Evolutionary conservation across 1,140 invertebrate species (phyloP).

Genomic region (Neomicropteryx cornuta): DNA sequence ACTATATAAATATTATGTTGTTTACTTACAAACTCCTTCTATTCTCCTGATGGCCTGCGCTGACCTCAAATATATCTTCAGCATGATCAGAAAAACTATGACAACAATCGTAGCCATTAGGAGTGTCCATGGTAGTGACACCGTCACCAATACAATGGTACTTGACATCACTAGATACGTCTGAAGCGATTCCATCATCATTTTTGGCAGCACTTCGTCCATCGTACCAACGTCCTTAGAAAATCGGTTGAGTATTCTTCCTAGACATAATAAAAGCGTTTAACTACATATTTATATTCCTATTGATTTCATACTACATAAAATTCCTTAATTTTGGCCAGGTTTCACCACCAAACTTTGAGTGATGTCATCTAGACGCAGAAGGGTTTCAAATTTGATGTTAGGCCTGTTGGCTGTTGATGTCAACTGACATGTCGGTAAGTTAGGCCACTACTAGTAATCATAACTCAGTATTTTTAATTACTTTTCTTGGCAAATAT

Average conservation of each 20-base stretch:
- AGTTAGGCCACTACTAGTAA: no score
- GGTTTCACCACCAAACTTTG: no score
- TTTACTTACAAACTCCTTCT: conserved; percentile 68
- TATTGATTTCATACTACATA: no score
- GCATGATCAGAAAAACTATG: conserved; percentile 52
- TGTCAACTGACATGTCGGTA: no score
- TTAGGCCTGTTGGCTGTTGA: no score
- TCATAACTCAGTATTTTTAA: no score
- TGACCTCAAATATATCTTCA: conserved; percentile 64
- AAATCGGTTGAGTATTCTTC: conserved; percentile 42
- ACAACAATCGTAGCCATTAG: conserved; percentile 52
- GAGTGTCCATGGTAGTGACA: conserved; percentile 62
- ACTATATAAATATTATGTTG: no score
- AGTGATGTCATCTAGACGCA: no score
- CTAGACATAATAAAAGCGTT: conserved; percentile 39
- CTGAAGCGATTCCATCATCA: conserved; percentile 64
- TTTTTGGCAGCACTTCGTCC: conserved; percentile 75
- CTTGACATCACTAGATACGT: conserved; percentile 49
- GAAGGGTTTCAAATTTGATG: no score
- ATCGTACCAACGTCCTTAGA: conserved; percentile 51
- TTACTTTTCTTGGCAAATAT: no score
- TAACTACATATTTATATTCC: no score
- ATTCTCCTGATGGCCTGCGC: conserved; percentile 73
- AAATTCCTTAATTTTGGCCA: no score
- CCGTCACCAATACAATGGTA: conserved; percentile 53